These are phyloP conservation scores for Microtus ochrogaster DNA, from an alignment of 2,113 vertebrate genomes.

Conservation along the genomic window DNA sequence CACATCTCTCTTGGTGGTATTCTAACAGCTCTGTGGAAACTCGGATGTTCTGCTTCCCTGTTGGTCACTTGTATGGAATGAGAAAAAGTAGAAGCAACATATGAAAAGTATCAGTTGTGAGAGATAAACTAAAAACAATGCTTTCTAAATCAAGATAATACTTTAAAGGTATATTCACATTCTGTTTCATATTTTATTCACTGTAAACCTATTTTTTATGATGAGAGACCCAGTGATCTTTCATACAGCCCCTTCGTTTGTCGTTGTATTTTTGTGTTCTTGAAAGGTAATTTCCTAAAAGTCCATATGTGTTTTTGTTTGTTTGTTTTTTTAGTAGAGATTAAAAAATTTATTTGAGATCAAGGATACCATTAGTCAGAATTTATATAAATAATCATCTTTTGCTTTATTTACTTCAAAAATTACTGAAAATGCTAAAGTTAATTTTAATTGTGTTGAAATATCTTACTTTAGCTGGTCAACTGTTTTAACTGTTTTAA, in stretches of 20 bases:
- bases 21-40: background rate
- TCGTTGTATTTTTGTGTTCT: background rate
- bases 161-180: background rate
- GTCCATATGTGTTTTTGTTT: too few species aligned
- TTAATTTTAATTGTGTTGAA: background rate
- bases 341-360: background rate
- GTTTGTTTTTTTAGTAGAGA: background rate
- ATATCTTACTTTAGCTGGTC: background rate
- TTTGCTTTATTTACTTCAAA: conserved; percentile 4
- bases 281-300: conserved; percentile 17
- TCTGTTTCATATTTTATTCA: background rate
- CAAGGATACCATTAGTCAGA: background rate
- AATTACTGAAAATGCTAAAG: background rate
- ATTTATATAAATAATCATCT: conserved; percentile 16
- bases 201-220: background rate
- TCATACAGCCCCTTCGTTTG: rapidly evolving
- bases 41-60: background rate
- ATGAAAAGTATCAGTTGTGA: background rate
- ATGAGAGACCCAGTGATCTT: background rate
- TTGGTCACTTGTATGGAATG: background rate
- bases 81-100: background rate
- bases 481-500: background rate
- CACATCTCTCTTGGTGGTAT: background rate
- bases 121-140: background rate
- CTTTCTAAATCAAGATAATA: background rate